Evolutionary conservation across 2,888 invertebrate genomes (phyloP).

Genomic region (Nephrocerus scutellatus): DNA sequence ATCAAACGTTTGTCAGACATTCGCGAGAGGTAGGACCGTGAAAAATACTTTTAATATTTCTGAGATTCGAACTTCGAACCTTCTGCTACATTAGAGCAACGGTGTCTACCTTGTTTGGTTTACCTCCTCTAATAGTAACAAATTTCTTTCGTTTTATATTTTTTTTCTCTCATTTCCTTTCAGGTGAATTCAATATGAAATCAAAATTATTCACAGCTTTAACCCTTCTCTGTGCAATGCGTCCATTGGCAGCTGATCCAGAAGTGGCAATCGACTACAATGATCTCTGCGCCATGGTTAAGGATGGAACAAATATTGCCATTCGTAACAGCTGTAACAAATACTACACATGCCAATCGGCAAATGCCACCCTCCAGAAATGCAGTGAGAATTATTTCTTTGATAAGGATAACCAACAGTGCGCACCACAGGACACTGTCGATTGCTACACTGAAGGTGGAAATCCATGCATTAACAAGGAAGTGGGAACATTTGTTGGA

Average conservation of each 20-base stretch:
- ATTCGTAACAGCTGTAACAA: constrained; percentile 22
- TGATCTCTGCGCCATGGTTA: constrained; percentile 24
- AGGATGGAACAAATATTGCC: constrained; percentile 21
- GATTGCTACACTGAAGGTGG: constrained; percentile 14
- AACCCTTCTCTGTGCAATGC: constrained; percentile 4
- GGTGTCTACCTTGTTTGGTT: too few species aligned
- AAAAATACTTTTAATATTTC: too few species aligned
- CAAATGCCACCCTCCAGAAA: constrained; percentile 16
- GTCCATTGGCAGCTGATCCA: too few species aligned
- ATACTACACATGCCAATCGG: constrained; percentile 25
- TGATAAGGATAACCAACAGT: constrained; percentile 26
- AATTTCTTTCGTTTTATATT: too few species aligned
- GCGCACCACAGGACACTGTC: constrained; percentile 15
- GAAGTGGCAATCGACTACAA: constrained; percentile 22
- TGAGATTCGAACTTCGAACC: too few species aligned
- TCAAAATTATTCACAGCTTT: too few species aligned
- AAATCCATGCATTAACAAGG: constrained; percentile 23
- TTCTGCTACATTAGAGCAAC: too few species aligned
- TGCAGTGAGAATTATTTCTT: constrained; percentile 24
- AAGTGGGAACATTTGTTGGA: constrained; percentile 22
- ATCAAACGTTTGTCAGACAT: too few species aligned
- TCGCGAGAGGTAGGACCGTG: too few species aligned
- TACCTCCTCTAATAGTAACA: too few species aligned
- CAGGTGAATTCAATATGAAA: too few species aligned
- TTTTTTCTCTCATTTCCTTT: too few species aligned